Evolutionary conservation across 2,888 invertebrate genomes (phyloP).

Genomic region (Mamestra brassicae): DNA sequence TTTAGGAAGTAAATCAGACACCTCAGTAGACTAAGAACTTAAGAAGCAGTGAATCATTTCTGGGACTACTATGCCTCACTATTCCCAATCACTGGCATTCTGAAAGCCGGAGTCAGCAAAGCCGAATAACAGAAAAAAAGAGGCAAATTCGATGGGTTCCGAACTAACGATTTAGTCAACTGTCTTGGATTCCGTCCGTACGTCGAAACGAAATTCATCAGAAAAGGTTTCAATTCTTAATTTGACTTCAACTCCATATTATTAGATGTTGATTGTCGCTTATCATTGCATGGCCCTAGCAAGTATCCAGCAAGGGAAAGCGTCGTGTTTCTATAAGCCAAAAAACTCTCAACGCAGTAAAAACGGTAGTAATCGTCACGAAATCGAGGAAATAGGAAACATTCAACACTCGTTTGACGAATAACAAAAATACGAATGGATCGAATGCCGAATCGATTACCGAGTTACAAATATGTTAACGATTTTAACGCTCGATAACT

Average conservation of each 20-base stretch:
- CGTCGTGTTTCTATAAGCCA: slow-evolving; percentile 6
- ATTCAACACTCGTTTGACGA: slow-evolving; percentile 38
- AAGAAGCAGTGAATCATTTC: too few species aligned
- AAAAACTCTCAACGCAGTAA: slow-evolving; percentile 29
- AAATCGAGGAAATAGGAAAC: slow-evolving; percentile 54
- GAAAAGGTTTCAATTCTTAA: neutral
- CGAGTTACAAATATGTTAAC: slow-evolving; percentile 44
- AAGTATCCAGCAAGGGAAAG: slow-evolving; percentile 15
- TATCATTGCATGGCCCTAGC: slow-evolving; percentile 10
- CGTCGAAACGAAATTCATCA: too few species aligned
- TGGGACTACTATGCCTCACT: too few species aligned
- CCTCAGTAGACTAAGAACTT: too few species aligned
- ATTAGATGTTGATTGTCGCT: neutral
- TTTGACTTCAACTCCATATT: neutral
- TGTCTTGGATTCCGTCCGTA: neutral
- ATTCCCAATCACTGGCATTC: too few species aligned
- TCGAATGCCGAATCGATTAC: slow-evolving; percentile 44
- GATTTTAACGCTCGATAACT: slow-evolving; percentile 31
- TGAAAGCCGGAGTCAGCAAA: too few species aligned
- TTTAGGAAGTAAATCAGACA: neutral
- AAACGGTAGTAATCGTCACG: slow-evolving; percentile 24
- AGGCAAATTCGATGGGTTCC: neutral
- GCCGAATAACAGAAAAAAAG: too few species aligned
- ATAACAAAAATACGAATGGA: slow-evolving; percentile 35
- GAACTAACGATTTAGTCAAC: neutral